Conservation (phyloP, 1,140 invertebrate genomes). For the Dinoponera quadriceps region DNA sequence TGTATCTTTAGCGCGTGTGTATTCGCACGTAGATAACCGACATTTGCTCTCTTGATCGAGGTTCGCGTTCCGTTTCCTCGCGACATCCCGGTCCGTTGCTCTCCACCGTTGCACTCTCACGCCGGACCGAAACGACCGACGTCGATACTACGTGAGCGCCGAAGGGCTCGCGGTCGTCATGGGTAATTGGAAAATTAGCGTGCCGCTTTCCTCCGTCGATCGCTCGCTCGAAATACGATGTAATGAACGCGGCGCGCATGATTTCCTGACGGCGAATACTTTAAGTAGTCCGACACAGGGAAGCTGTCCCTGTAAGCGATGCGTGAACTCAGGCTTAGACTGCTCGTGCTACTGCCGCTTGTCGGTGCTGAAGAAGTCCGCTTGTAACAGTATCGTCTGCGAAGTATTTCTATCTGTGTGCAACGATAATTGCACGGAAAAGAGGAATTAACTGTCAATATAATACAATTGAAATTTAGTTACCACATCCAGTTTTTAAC, state of each 20-base stretch:
- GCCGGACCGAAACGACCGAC: constrained; percentile 38
- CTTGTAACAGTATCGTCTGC: not conserved
- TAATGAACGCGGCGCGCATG: constrained; percentile 49
- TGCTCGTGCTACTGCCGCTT: not conserved
- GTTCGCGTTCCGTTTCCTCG: constrained; percentile 10
- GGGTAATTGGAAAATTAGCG: constrained; percentile 67
- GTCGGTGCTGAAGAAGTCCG: not conserved
- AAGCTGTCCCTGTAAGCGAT: not conserved
- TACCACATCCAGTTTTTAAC: no score
- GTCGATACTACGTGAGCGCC: constrained; percentile 61
- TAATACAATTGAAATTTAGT: no score
- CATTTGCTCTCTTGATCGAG: not conserved
- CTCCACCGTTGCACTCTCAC: constrained; percentile 51
- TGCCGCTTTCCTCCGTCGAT: constrained; percentile 51
- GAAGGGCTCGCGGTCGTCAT: constrained; percentile 57
- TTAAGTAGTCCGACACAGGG: constrained; percentile 11
- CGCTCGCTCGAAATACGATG: constrained; percentile 36
- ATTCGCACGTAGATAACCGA: not conserved
- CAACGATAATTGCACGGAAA: no score
- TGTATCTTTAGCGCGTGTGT: not conserved
- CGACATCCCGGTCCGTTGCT: constrained; percentile 25
- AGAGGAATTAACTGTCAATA: no score
- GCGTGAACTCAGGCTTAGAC: not conserved
- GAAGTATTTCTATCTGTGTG: no score
- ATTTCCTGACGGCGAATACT: constrained; percentile 54